A percentile compares a stretch with the other conserved stretches of the same genome.
These are phyloP conservation scores for Malurus alboscapulatus DNA, from an alignment of 2,113 vertebrate genomes.

Conservation along the genomic window DNA sequence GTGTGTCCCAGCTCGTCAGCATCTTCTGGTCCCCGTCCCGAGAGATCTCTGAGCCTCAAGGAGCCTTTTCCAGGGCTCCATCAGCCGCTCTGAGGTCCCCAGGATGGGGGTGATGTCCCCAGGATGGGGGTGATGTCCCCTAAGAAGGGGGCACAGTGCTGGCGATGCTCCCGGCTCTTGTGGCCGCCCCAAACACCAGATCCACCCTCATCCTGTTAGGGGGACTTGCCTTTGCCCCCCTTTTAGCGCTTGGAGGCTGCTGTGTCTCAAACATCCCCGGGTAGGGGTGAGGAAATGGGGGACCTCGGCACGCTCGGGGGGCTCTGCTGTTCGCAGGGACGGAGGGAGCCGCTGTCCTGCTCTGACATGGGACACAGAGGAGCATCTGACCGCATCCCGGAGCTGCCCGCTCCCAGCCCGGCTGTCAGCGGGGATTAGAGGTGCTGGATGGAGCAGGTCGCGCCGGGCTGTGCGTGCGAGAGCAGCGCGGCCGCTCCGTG, in stretches of 20 bases:
- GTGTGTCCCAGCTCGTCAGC: fast-evolving
- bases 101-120: neutral
- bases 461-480: neutral
- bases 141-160: fast-evolving
- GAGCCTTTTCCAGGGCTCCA: neutral
- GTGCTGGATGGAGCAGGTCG: fast-evolving
- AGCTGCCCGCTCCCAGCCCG: neutral
- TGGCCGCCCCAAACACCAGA: fast-evolving
- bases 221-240: neutral
- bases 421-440: neutral
- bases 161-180: neutral
- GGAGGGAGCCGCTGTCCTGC: neutral
- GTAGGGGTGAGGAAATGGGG: neutral
- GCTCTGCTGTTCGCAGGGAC: neutral
- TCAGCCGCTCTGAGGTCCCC: neutral
- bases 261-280: neutral
- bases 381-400: neutral
- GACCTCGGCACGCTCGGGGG: fast-evolving
- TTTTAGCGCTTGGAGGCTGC: neutral
- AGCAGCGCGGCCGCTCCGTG: neutral
- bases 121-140: neutral
- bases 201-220: neutral
- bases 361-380: fast-evolving
- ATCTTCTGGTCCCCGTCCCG: fast-evolving
- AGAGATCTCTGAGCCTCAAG: neutral